Conservation (phyloP, 2,797 vertebrate genomes). For the Cynopterus sphinx region DNA sequence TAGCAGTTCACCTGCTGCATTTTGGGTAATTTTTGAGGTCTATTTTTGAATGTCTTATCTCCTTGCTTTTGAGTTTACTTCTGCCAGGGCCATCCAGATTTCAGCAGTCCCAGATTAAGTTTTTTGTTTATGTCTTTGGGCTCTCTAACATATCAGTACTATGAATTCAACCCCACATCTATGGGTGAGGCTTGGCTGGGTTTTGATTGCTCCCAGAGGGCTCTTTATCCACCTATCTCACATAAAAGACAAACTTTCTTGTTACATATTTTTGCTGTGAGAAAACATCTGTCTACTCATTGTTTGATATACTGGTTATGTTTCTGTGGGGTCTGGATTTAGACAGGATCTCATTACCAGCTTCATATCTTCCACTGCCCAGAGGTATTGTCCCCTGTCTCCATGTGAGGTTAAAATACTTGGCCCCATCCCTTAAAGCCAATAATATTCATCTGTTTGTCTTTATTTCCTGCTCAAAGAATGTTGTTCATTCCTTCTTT, state of each 20-base stretch:
- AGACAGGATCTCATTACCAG: not conserved
- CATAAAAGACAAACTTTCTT: not conserved
- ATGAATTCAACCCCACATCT: not conserved
- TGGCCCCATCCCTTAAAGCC: not conserved
- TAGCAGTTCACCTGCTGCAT: not conserved
- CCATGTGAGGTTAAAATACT: not conserved
- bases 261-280: not conserved
- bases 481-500: not conserved
- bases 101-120: not conserved
- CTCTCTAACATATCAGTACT: not conserved
- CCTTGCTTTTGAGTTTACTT: slow-evolving; percentile 15
- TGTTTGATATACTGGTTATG: not conserved
- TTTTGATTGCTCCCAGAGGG: not conserved
- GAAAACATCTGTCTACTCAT: slow-evolving; percentile 23
- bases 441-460: slow-evolving; percentile 18
- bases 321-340: not conserved
- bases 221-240: not conserved
- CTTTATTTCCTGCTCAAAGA: not conserved
- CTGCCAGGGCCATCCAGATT: not conserved
- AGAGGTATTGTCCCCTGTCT: not conserved
- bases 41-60: not conserved
- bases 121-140: not conserved
- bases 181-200: not conserved
- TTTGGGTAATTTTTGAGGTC: not conserved
- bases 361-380: not conserved